A percentile compares a stretch with the other conserved stretches of the same genome.
Evolutionary conservation across 2,113 vertebrate genomes (phyloP).

Genomic region (Mustelus asterias): DNA sequence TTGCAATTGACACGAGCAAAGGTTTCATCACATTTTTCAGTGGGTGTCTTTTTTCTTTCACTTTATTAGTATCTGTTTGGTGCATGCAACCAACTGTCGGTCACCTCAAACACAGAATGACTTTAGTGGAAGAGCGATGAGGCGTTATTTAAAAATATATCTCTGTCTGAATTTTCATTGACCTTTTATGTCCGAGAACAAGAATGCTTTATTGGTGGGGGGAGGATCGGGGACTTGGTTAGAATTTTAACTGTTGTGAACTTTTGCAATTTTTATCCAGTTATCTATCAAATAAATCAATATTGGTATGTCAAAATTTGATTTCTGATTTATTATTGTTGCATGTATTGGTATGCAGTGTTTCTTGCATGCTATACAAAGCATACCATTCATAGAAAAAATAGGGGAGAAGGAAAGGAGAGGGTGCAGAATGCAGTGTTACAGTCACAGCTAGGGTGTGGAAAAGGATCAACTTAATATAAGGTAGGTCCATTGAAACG

Average conservation of each 20-base stretch:
- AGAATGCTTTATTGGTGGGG: neutral
- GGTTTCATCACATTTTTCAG: neutral
- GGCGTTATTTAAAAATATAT: neutral
- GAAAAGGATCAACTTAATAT: too few relatives aligned
- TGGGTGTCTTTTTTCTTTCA: neutral
- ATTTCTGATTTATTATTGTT: too few relatives aligned
- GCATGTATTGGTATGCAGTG: too few relatives aligned
- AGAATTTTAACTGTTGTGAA: neutral
- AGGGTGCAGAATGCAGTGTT: too few relatives aligned
- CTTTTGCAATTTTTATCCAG: too few relatives aligned
- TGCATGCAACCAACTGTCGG: neutral
- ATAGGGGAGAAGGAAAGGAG: too few relatives aligned
- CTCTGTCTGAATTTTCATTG: neutral
- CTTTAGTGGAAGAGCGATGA: neutral
- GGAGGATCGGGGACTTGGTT: neutral
- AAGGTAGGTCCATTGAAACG: too few relatives aligned
- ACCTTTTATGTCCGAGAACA: neutral
- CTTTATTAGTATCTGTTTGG: neutral
- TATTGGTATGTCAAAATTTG: neutral
- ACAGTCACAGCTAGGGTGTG: too few relatives aligned
- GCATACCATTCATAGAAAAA: too few relatives aligned
- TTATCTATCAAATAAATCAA: neutral
- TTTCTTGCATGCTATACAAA: too few relatives aligned
- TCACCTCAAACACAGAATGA: neutral
- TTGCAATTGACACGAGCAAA: neutral